Base-by-base conservation (phyloP, 1,140 invertebrate species). In the Rhyacophila brunnea region DNA sequence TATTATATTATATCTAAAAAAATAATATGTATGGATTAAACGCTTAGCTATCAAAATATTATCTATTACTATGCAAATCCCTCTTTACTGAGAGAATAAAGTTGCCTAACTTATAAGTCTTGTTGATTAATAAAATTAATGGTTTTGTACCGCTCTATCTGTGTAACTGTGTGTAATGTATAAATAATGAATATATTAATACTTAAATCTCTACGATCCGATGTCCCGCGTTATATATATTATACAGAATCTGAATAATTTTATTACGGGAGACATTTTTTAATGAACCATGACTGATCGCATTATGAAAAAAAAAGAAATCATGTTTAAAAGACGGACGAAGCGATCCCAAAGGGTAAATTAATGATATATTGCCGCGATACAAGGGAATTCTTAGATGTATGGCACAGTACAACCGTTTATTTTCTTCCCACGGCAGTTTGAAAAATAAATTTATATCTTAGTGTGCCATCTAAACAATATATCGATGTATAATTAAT, bases 91-190 rank as follows among this genome's bases (percentile, higher is more conserved):
- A 46, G 23, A 53, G 28, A 58, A 42, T 28, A 45, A 57, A 35
- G 51, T 49, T 56, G 45, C 56, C 52, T 60, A 55, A 60, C 53
- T 60, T 56, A 13, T 64, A 64, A 60, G 62, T 64, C 62, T 64
- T 64, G 62, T 60, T 64, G 57, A 59, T 38, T 63, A 64, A 51
- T n/a, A n/a, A n/a, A n/a, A n/a, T 64, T 59, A 46, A 64, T 60
- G 48, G 40, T 64, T 64, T 60, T 64, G 53, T 64, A 64, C 53
- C 57, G 43, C 42, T 64, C 53, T 64, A 47, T 64, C 57, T 54
- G 45, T 50, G 42, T 62, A 58, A 34, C 19, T 18, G 47, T 46
- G 19, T 52, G 40, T 44, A 44, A 54, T 40, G 19, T 54, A 54
- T 54, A 13, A 40, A 40, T 40, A 40, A 4, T 35, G 6, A 35